A percentile compares a stretch with the other conserved stretches of the same genome.
Evolutionary conservation across 2,113 vertebrate species (phyloP).

Genomic region (Gobius niger): DNA sequence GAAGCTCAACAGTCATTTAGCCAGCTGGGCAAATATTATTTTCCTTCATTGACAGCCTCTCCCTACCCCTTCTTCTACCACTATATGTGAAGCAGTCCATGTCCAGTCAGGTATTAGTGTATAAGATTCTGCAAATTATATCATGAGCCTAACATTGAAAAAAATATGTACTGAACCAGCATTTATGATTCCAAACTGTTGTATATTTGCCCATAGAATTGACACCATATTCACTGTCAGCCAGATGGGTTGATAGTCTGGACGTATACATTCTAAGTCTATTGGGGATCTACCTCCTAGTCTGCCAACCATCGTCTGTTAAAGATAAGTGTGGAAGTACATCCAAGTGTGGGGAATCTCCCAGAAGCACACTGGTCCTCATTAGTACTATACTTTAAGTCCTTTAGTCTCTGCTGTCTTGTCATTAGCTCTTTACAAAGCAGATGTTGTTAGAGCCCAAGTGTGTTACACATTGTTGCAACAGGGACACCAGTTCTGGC

Average conservation of each 20-base stretch:
- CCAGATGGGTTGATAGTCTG: constrained; percentile 33
- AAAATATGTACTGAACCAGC: constrained; percentile 61
- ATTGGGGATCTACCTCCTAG: constrained; percentile 46
- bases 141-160: constrained; percentile 80
- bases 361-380: constrained; percentile 70
- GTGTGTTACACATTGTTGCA: constrained; percentile 70
- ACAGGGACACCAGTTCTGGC: constrained; percentile 60
- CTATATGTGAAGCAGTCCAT: constrained; percentile 79
- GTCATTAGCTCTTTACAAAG: constrained; percentile 79
- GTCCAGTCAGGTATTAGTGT: too few relatives aligned
- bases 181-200: constrained; percentile 18
- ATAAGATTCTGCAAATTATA: too few relatives aligned
- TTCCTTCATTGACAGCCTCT: constrained; percentile 87
- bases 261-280: constrained; percentile 37
- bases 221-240: constrained; percentile 11
- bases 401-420: constrained; percentile 71
- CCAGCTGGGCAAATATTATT: constrained; percentile 98
- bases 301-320: constrained; percentile 50
- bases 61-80: constrained; percentile 35
- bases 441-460: constrained; percentile 74
- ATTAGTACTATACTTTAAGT: constrained; percentile 73
- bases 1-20: constrained; percentile 99
- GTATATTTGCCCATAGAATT: constrained; percentile 21
- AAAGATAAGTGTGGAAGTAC: constrained; percentile 41
- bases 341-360: constrained; percentile 45